phyloP scores from a whole-genome alignment of 2,797 vertebrate genomes.

The Danio albolineatus region DNA sequence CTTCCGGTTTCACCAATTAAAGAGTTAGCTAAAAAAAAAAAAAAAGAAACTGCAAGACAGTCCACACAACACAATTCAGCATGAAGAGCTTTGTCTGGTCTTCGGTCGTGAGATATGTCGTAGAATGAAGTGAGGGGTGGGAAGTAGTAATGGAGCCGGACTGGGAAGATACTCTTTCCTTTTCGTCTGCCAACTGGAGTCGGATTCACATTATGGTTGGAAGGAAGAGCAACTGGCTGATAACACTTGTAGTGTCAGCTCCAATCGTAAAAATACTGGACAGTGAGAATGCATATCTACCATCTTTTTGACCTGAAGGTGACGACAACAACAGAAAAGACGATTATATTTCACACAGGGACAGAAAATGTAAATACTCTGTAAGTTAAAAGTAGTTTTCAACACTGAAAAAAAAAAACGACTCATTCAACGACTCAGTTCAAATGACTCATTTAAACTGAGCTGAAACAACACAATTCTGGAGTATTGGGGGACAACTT shows the following conservation, averaged over 20 bases:
- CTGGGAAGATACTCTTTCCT: conserved; percentile 71
- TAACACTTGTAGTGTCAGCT: conserved; percentile 87
- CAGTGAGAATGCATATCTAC: conserved; percentile 93
- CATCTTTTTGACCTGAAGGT: conserved; percentile 84
- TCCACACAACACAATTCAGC: conserved; percentile 88
- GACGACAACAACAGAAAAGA: conserved; percentile 35
- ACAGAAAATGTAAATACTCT: neutral
- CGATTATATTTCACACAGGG: conserved; percentile 16
- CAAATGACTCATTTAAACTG: too few relatives aligned
- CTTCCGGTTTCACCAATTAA: conserved; percentile 84
- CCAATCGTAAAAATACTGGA: conserved; percentile 91
- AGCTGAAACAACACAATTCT: too few relatives aligned
- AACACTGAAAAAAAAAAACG: too few relatives aligned
- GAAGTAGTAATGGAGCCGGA: conserved; percentile 74
- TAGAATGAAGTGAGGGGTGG: conserved; percentile 83
- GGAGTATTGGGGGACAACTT: too few relatives aligned
- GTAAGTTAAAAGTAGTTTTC: neutral
- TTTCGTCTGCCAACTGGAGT: conserved; percentile 64
- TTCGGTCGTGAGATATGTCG: conserved; percentile 88
- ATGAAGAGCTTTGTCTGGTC: conserved; percentile 74
- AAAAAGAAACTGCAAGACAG: conserved; percentile 87
- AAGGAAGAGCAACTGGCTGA: conserved; percentile 88
- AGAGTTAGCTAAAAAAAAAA: conserved; percentile 89
- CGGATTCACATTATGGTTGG: conserved; percentile 82
- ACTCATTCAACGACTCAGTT: too few relatives aligned